Conservation (phyloP, 2,797 vertebrate genomes). For the Myotis findleyi region DNA sequence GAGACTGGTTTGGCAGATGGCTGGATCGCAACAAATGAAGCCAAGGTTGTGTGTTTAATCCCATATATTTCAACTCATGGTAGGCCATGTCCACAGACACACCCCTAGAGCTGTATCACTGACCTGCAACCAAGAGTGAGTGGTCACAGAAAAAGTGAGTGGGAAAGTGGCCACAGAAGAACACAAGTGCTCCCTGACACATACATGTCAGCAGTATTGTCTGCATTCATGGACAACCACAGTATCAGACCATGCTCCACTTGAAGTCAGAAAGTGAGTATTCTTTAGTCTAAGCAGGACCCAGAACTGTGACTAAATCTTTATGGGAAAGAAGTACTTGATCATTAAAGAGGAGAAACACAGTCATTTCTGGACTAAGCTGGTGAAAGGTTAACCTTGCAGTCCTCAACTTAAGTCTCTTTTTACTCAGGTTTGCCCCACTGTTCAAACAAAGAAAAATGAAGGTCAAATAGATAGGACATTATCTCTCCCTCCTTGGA, state of each 20-base stretch:
- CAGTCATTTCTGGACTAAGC: neutral
- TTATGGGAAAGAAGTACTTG: neutral
- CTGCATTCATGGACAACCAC: neutral
- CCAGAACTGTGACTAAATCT: neutral
- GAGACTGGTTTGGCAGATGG: neutral
- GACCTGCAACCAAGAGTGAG: neutral
- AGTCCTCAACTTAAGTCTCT: neutral
- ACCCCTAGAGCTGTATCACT: neutral
- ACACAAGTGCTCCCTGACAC: neutral
- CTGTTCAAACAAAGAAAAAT: conserved; percentile 14
- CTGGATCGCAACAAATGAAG: neutral
- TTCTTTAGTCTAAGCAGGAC: neutral
- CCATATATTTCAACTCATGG: neutral
- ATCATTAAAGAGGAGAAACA: neutral
- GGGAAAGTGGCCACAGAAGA: neutral
- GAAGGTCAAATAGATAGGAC: neutral
- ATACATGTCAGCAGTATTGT: neutral
- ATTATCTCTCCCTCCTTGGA: neutral
- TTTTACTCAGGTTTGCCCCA: conserved; percentile 9
- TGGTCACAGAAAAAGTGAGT: neutral
- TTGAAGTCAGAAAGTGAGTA: neutral
- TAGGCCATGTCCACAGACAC: neutral
- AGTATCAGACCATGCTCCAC: neutral
- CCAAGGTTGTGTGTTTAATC: neutral
- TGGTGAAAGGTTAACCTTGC: neutral